These are phyloP conservation scores for Catharus fuscescens DNA, from an alignment of 2,113 vertebrate genomes.

Conservation along the genomic window DNA sequence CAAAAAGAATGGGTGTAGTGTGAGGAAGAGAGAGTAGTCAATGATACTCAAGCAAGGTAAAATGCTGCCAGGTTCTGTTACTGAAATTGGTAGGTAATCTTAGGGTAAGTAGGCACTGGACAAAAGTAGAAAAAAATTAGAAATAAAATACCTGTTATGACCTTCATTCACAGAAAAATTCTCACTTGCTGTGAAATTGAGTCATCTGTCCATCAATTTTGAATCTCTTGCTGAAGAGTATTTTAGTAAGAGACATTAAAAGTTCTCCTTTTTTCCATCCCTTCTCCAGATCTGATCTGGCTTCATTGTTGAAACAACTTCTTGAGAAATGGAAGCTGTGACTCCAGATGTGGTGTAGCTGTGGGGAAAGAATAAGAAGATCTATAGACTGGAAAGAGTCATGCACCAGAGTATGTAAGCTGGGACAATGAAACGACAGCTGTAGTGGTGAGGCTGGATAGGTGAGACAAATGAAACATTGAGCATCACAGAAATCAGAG, in stretches of 20 bases:
- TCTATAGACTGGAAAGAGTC: background rate
- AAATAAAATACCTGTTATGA: background rate
- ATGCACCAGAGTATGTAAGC: background rate
- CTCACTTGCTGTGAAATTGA: background rate
- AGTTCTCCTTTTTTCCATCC: accelerated
- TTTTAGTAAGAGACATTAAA: background rate
- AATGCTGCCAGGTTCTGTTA: background rate
- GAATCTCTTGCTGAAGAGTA: background rate
- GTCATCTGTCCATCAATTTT: background rate
- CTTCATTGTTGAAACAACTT: background rate
- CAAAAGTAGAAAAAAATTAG: background rate
- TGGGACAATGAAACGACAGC: background rate
- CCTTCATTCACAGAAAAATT: background rate
- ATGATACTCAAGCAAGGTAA: accelerated
- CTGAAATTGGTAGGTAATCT: background rate
- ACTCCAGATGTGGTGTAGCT: background rate
- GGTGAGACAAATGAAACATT: background rate
- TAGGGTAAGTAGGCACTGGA: background rate
- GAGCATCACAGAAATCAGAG: background rate
- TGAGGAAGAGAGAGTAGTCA: background rate
- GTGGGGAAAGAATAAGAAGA: background rate
- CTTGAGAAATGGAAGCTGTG: background rate
- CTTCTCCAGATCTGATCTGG: background rate
- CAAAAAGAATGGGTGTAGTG: background rate
- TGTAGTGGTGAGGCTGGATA: background rate